Evolutionary conservation across 2,888 invertebrate species (phyloP), one percentile per base, ranked within the genome.

Genomic region (Mylabris sibirica): DNA sequence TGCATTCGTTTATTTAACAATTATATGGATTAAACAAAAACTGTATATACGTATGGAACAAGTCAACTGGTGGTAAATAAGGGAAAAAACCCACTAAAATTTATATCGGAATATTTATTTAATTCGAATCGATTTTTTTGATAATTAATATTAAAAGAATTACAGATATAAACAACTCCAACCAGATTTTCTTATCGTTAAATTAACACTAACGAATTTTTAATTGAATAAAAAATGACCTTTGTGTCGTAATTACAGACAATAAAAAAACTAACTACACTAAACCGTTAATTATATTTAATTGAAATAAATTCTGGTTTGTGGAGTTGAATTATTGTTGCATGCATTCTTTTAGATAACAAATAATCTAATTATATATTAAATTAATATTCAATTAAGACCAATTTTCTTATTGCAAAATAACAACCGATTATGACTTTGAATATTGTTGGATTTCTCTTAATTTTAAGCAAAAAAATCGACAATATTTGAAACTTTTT

Each of bases 21-120:
- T 84, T 69, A 69, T 84, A 69, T 85, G 85, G 85, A 82, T 85
- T 66, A 84, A 84, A 71, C 84, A 84, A 70, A 80, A 82, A 70
- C 81, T 84, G 82, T 80, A 83, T 72, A 77, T 83, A 74, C 84
- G 82, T 65, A 81, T 84, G 79, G 84, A 85, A 74, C 80, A 84
- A 69, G 80, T 85, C 79, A 82, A 85, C 70, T 84, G 83, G 84
- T 85, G 85, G 85, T 85, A 80, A 68, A 59, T 24, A 6, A 30
- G 30, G n/a, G n/a, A n/a, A n/a, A 57, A 26, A 53, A 17, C 17
- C 34, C 5, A 22, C 30, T 3, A 30, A 57, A 53, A 22, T 53
- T 53, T 57, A 57, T 57, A 57, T 57, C 14, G 57, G 14, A 57
- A 57, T 57, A 57, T 57, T 57, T 57, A 57, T 57, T 57, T 57